A percentile compares a stretch with the other conserved stretches of the same genome.
Evolutionary conservation across 1,140 invertebrate species (phyloP).

Genomic region (Drosophila arawakana): DNA sequence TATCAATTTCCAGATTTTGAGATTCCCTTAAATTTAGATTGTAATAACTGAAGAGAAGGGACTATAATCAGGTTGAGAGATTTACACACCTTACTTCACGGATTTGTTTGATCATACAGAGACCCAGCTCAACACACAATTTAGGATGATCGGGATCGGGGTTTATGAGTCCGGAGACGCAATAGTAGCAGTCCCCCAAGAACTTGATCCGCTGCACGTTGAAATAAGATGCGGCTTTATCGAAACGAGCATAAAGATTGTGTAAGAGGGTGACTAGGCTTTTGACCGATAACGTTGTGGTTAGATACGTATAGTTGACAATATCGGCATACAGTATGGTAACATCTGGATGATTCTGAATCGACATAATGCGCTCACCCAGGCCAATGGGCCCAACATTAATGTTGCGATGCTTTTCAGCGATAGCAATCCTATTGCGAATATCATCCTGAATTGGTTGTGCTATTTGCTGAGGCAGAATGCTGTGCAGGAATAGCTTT

Average conservation of each 20-base stretch:
- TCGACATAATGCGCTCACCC: slow-evolving; percentile 90
- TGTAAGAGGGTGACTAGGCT: slow-evolving; percentile 95
- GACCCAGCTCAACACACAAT: slow-evolving; percentile 93
- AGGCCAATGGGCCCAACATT: background rate
- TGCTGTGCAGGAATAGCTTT: slow-evolving; percentile 93
- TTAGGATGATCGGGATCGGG: slow-evolving; percentile 91
- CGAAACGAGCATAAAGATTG: slow-evolving; percentile 96
- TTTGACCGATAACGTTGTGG: slow-evolving; percentile 91
- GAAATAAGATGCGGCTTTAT: slow-evolving; percentile 91
- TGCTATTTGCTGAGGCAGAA: slow-evolving; percentile 94
- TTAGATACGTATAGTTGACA: slow-evolving; percentile 96
- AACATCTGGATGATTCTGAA: slow-evolving; percentile 94
- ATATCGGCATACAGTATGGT: slow-evolving; percentile 98
- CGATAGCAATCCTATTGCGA: slow-evolving; percentile 87
- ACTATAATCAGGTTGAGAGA: background rate
- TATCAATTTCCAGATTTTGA: slow-evolving; percentile 93
- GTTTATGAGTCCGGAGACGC: slow-evolving; percentile 93
- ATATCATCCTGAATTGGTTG: slow-evolving; percentile 91
- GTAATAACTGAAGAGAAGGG: background rate
- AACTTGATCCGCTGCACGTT: slow-evolving; percentile 94
- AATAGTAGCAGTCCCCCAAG: slow-evolving; percentile 97
- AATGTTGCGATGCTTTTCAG: background rate
- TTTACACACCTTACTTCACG: slow-evolving; percentile 87
- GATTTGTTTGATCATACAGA: slow-evolving; percentile 96
- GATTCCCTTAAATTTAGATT: slow-evolving; percentile 86